These are phyloP conservation scores for Tipula unca DNA, from an alignment of 2,888 invertebrate species.

Conservation along the genomic window DNA sequence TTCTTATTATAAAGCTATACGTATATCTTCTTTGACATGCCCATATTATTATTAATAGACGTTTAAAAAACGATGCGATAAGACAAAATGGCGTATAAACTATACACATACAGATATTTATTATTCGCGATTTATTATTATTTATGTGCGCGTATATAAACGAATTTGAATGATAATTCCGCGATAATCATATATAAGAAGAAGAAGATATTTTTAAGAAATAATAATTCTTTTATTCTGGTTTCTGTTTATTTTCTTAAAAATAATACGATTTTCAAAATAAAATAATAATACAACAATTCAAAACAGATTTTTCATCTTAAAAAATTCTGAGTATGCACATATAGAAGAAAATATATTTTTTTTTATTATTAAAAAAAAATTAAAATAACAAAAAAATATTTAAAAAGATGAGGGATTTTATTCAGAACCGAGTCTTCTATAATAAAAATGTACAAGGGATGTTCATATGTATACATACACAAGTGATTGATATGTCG, in stretches of 20 bases:
- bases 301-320: conserved; percentile 14
- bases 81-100: not conserved
- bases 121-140: not conserved
- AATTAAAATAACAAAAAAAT: not conserved
- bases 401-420: not conserved
- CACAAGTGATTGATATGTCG: not conserved
- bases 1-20: not conserved
- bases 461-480: not conserved
- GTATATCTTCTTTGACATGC: not conserved
- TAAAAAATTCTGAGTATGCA: not conserved
- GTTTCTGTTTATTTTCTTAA: conserved; percentile 4
- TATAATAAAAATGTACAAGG: not conserved
- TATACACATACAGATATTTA: not conserved
- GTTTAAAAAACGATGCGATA: conserved; percentile 14
- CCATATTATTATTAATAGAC: conserved; percentile 14
- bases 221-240: not conserved
- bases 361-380: not conserved
- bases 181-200: not conserved
- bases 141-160: not conserved
- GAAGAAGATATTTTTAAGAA: not conserved
- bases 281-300: not conserved
- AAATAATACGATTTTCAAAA: not conserved
- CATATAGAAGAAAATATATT: not conserved
- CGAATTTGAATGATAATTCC: not conserved
- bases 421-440: not conserved